phyloP scores from a whole-genome alignment of 37 sponge, comb jelly and placozoan genomes.

The Beroe forskalii region DNA sequence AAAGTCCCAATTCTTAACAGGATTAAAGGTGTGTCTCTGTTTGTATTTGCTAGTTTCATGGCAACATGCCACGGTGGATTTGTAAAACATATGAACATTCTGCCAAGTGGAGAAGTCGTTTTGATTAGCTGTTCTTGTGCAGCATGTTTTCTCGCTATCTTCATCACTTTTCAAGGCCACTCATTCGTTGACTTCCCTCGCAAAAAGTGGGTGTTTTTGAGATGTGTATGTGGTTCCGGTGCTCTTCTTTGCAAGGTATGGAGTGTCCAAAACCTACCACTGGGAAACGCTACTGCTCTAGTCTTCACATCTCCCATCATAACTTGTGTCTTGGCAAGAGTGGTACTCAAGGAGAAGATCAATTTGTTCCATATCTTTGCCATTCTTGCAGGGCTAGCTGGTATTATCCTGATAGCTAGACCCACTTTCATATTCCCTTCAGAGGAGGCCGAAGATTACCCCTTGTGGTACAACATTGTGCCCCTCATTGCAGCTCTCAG shows the following conservation, averaged over 20 bases:
- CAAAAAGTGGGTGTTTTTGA: neutral
- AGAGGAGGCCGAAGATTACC: neutral
- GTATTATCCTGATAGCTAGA: constrained; percentile 4
- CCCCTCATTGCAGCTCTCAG: neutral
- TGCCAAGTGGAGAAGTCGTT: constrained; percentile 4
- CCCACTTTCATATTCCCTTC: constrained; percentile 4
- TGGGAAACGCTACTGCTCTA: constrained; percentile 26
- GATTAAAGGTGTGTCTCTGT: neutral
- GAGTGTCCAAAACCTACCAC: neutral
- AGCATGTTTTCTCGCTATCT: neutral
- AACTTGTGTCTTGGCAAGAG: neutral
- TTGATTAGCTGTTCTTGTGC: neutral
- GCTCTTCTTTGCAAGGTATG: neutral
- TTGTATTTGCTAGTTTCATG: neutral
- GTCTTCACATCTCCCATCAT: constrained; percentile 9
- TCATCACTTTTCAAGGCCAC: neutral
- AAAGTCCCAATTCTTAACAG: neutral
- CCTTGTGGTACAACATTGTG: neutral
- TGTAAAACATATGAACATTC: neutral
- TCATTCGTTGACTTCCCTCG: neutral
- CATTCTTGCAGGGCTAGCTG: neutral
- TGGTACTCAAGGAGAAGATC: neutral
- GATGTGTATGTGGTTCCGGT: neutral
- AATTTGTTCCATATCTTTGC: neutral
- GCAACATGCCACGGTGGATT: neutral